Evolutionary conservation across 2,113 vertebrate species (phyloP), one percentile per base, ranked within the genome.

Genomic region (Collichthys lucidus): DNA sequence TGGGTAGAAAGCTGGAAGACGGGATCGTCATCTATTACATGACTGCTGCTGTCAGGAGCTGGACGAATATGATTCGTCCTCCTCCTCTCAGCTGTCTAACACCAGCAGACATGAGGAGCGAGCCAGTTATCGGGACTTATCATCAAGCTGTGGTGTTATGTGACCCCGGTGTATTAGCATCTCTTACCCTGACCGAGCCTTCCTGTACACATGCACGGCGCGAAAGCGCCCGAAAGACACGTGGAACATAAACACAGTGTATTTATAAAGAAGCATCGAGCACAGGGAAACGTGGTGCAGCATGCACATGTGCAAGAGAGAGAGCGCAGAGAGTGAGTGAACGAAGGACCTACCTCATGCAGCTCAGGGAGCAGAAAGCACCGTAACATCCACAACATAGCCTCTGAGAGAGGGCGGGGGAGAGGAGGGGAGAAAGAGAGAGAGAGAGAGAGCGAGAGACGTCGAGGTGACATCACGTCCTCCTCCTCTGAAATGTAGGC

Each of bases 381-480:
- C 74, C 84, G 73, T 86, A 31, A 76, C 72, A 4, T 80, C 84
- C 83, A 87, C 79, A 84, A 77, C 77, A 87, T 87, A 68, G 89
- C 57, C 83, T 84, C 79, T 19, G 62, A 71, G 63, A 79, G 73
- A 87, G 15, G 14, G 56, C 16, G 24, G 53, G 19, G 49, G 56
- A 72, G 6, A 69, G 67, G 19, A 50, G 59, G 66, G 22, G 67
- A 4, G 74, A 31, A 19, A 42, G 79, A 61, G 47, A 80, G 59
- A 79, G 86, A 84, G 59, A 79, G 86, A 84, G n/a, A 42, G 79
- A 61, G 47, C 80, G 86, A 81, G 77, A 85, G 80, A 91, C 67
- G 62, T 65, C 15, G 68, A 86, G 83, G 89, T 94, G 92, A 93
- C 92, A 93, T 93, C 91, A 92, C 89, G 73, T 77, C 87, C 71